phyloP scores from a whole-genome alignment of 2,888 invertebrate species.

The Seira sanloemensis region DNA sequence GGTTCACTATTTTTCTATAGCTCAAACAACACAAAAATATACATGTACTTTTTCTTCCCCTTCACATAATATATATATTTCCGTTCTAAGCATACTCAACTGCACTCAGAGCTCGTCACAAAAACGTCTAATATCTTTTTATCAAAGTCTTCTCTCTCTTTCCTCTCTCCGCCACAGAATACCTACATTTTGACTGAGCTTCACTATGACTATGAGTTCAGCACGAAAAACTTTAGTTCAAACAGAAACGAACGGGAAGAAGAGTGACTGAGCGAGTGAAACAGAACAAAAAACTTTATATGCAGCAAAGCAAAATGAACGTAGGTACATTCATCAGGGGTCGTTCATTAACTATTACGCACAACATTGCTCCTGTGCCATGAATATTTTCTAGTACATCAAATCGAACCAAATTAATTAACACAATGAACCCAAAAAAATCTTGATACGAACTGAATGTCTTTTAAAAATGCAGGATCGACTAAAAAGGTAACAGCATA shows the following conservation, averaged over 20 bases:
- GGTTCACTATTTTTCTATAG: conserved; percentile 46
- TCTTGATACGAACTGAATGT: too few relatives aligned
- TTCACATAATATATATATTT: conserved; percentile 27
- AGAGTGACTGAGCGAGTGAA: conserved; percentile 29
- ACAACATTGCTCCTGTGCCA: too few relatives aligned
- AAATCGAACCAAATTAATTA: too few relatives aligned
- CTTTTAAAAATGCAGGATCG: too few relatives aligned
- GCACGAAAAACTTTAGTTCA: conserved; percentile 18
- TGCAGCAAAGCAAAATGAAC: background rate
- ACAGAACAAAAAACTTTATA: conserved; percentile 25
- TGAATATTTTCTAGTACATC: too few relatives aligned
- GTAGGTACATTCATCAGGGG: too few relatives aligned
- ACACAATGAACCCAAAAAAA: too few relatives aligned
- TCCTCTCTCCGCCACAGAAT: conserved; percentile 35
- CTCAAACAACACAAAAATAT: conserved; percentile 54
- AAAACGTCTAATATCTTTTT: conserved; percentile 63
- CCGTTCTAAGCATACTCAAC: conserved; percentile 44
- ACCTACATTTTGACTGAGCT: conserved; percentile 60
- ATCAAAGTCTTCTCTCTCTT: conserved; percentile 64
- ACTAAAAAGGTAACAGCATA: too few relatives aligned
- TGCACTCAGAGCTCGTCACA: conserved; percentile 45
- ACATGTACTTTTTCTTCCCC: background rate
- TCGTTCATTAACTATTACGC: too few relatives aligned
- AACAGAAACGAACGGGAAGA: conserved; percentile 26
- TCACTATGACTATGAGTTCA: background rate